These are phyloP conservation scores for Crossaster papposus DNA, from an alignment of 53 echinoderm and acorn worm species.

Conservation along the genomic window DNA sequence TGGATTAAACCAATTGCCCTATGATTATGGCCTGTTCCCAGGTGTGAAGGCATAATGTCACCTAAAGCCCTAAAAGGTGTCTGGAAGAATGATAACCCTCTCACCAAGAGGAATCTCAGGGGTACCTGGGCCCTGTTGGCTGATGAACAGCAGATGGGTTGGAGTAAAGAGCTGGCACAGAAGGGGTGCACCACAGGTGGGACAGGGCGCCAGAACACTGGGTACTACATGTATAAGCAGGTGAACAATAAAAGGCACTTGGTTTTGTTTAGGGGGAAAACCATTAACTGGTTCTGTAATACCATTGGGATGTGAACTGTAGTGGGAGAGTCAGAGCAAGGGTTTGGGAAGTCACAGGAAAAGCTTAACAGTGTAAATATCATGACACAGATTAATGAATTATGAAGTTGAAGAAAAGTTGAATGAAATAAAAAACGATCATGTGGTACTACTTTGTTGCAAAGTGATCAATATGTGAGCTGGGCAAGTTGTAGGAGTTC, in stretches of 20 bases:
- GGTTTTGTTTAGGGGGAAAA: background rate
- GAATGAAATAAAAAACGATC: too few species aligned
- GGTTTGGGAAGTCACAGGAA: background rate
- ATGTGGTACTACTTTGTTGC: too few species aligned
- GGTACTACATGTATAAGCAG: background rate
- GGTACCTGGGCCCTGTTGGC: background rate
- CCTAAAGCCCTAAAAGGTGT: background rate
- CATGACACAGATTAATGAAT: too few species aligned
- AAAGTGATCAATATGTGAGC: too few species aligned
- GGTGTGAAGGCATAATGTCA: slow-evolving; percentile 6
- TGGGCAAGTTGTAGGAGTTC: too few species aligned
- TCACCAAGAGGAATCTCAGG: slow-evolving; percentile 5
- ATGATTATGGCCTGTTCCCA: background rate
- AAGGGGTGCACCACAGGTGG: background rate
- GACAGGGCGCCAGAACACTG: background rate
- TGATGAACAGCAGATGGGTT: background rate
- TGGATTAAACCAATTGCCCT: background rate
- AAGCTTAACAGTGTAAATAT: background rate
- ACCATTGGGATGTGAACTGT: background rate
- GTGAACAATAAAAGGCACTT: background rate
- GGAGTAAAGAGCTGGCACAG: background rate
- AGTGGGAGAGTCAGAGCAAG: background rate
- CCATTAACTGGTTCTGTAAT: background rate
- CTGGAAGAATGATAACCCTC: slow-evolving; percentile 15
- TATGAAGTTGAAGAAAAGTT: too few species aligned